phyloP scores from a whole-genome alignment of 1,140 invertebrate genomes.

The Venustaconcha ellipsiformis region DNA sequence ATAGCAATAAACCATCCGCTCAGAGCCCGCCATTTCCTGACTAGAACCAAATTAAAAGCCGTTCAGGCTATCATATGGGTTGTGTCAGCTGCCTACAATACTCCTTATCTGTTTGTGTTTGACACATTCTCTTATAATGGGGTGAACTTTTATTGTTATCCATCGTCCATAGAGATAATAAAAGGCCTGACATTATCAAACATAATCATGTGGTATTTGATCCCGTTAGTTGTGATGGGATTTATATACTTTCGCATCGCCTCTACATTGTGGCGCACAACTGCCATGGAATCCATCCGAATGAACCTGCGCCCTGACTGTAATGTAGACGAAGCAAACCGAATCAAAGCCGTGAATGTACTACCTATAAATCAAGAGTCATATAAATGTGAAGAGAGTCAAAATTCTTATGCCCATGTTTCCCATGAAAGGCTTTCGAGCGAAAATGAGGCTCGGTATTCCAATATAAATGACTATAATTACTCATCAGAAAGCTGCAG shows the following conservation, averaged over 20 bases:
- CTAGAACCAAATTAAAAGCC: conserved; percentile 30
- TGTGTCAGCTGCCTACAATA: conserved; percentile 47
- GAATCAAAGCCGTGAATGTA: no score
- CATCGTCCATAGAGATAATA: conserved; percentile 29
- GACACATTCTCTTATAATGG: conserved; percentile 33
- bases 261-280: conserved; percentile 71
- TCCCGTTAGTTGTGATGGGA: conserved; percentile 85
- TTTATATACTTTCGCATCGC: conserved; percentile 86
- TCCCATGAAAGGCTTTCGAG: no score
- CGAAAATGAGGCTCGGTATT: no score
- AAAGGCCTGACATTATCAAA: conserved; percentile 42
- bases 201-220: conserved; percentile 75
- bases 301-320: no score
- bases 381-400: no score
- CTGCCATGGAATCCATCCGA: conserved; percentile 1
- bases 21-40: conserved; percentile 61
- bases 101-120: conserved; percentile 50
- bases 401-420: no score
- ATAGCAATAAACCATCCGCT: conserved; percentile 84
- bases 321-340: no score
- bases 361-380: no score
- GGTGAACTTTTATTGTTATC: conserved; percentile 28
- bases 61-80: conserved; percentile 52
- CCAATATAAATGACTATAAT: no score
- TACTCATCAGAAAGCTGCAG: no score